Conservation (phyloP, 2,888 invertebrate species). For the Leuctra nigra region DNA sequence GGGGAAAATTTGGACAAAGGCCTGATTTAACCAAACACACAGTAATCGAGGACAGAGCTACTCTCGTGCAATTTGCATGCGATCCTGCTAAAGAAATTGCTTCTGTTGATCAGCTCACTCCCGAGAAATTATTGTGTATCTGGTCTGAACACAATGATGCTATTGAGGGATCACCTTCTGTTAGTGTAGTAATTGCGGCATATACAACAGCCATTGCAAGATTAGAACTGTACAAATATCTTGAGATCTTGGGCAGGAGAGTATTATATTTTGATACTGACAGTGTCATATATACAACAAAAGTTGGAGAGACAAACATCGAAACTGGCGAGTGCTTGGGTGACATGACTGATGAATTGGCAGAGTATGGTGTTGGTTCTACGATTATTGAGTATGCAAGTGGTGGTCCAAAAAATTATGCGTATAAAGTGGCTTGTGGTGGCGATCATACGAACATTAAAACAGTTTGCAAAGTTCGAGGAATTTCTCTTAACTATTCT, state of each 20-base stretch:
- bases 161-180: constrained; percentile 15
- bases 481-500: constrained; percentile 31
- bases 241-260: constrained; percentile 33
- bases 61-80: background rate
- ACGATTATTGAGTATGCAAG: constrained; percentile 35
- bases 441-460: background rate
- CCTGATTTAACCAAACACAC: background rate
- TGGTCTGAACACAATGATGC: background rate
- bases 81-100: background rate
- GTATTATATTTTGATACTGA: constrained; percentile 39
- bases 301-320: constrained; percentile 22
- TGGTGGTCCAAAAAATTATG: constrained; percentile 37
- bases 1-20: background rate
- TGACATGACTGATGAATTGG: constrained; percentile 37
- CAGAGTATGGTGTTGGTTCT: constrained; percentile 30
- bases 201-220: constrained; percentile 37
- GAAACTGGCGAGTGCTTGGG: constrained; percentile 34
- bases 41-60: background rate
- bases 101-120: background rate
- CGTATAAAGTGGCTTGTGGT: constrained; percentile 30
- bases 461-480: constrained; percentile 32
- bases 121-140: background rate
- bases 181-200: constrained; percentile 36
- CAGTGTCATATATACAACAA: constrained; percentile 33
- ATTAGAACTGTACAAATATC: constrained; percentile 34